phyloP scores from a whole-genome alignment of 2,113 vertebrate genomes.

The Leucoraja erinaceus region DNA sequence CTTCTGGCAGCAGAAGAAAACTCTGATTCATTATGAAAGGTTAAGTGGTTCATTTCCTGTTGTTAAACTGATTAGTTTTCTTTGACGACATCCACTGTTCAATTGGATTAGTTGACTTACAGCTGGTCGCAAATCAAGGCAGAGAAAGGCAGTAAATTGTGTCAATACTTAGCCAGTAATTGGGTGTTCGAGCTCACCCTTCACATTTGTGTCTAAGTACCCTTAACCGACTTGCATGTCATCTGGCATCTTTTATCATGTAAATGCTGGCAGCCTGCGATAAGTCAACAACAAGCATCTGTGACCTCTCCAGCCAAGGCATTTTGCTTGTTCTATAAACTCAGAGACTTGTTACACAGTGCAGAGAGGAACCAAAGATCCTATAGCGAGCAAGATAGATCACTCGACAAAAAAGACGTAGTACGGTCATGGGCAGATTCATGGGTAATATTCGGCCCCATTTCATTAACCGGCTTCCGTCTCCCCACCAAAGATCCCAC shows the following conservation, averaged over 20 bases:
- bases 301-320: not conserved
- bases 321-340: not conserved
- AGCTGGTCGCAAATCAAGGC: slow-evolving; percentile 6
- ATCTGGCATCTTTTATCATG: not conserved
- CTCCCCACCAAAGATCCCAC: no score
- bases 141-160: slow-evolving; percentile 20
- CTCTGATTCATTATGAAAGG: slow-evolving; percentile 21
- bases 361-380: no score
- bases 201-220: not conserved
- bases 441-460: no score
- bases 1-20: slow-evolving; percentile 22
- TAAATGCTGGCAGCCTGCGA: not conserved
- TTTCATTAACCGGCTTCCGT: no score
- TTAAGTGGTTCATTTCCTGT: slow-evolving; percentile 14
- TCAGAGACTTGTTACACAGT: no score
- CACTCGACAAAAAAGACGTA: no score
- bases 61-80: slow-evolving; percentile 19
- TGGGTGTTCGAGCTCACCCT: not conserved
- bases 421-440: no score
- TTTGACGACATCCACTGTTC: not conserved
- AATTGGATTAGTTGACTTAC: not conserved
- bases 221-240: not conserved
- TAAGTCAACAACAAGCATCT: not conserved
- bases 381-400: no score
- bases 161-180: slow-evolving; percentile 16